phyloP scores from a whole-genome alignment of 2,888 invertebrate species.

The Agrochola circellaris region DNA sequence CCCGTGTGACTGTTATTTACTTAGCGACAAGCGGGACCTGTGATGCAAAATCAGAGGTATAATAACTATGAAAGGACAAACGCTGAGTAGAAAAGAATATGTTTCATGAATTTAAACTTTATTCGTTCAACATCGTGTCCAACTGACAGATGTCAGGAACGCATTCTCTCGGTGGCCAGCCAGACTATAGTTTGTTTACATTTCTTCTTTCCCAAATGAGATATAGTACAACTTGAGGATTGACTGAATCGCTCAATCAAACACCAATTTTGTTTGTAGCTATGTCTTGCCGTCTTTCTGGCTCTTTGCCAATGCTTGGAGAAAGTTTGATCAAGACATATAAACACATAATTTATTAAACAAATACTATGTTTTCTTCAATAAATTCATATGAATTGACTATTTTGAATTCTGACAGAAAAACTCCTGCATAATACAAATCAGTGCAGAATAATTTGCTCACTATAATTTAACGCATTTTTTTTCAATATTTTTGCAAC shows the following conservation, averaged over 20 bases:
- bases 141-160: neutral
- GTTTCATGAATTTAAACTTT: neutral
- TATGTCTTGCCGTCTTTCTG: slow-evolving; percentile 21
- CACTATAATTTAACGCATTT: neutral
- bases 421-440: neutral
- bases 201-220: neutral
- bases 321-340: slow-evolving; percentile 18
- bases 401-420: neutral
- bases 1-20: no score
- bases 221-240: slow-evolving; percentile 9
- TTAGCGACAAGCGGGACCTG: no score
- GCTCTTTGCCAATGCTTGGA: slow-evolving; percentile 6
- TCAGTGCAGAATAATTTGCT: slow-evolving; percentile 9
- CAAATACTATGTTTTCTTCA: neutral
- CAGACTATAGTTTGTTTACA: slow-evolving; percentile 26
- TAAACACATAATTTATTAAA: neutral
- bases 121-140: neutral
- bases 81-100: neutral
- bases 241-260: slow-evolving; percentile 40
- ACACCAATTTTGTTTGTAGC: slow-evolving; percentile 30
- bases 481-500: slow-evolving; percentile 5
- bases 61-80: neutral
- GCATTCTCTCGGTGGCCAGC: neutral
- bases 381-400: neutral
- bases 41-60: neutral